Evolutionary conservation across 35 echinoderm and acorn worm genomes (phyloP), one percentile per base, ranked within the genome.

Genomic region (Hemicentrotus pulcherrimus): DNA sequence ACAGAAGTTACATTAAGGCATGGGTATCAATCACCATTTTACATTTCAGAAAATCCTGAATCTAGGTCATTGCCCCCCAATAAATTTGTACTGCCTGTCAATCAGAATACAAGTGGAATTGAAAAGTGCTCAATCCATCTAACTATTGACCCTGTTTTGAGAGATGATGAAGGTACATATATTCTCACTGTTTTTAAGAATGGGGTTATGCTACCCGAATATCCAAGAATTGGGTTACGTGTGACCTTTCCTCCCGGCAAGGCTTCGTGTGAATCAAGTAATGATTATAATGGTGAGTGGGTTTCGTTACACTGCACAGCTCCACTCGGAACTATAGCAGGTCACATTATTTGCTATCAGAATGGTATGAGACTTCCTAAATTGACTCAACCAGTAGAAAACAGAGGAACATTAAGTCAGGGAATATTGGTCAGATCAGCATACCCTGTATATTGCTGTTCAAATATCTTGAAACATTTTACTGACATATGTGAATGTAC

Each of bases 181-280:
- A 78, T 78, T 78, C 28, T 78, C 18, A 70, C 61, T 70, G 61
- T 18, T 5, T 70, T 19, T 2, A n/a, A 4, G 19, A 78, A 78
- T 78, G 65, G 65, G 2, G 2, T 5, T 0, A 78, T 78, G 65
- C 65, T 78, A 28, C 65, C 65, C 0, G 65, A 78, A 4, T 78
- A 78, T 28, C 65, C 65, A 5, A n/a, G 65, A 78, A 78, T 78
- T n/a, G 65, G 65, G 65, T 78, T 78, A 78, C 65, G 6, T 4
- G 65, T 78, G 2, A 78, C 0, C 5, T 78, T 30, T n/a, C 65
- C 65, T 28, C 65, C 65, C 1, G 65, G 65, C 1, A n/a, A n/a
- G 65, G 65, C 65, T n/a, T 78, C 65, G 19, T 78, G 65, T 78
- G 22, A 78, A 78, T 78, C 65, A 78, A 78, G 65, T 78, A 78